phyloP scores from a whole-genome alignment of 2,113 vertebrate species.

The Aplodontia rufa region DNA sequence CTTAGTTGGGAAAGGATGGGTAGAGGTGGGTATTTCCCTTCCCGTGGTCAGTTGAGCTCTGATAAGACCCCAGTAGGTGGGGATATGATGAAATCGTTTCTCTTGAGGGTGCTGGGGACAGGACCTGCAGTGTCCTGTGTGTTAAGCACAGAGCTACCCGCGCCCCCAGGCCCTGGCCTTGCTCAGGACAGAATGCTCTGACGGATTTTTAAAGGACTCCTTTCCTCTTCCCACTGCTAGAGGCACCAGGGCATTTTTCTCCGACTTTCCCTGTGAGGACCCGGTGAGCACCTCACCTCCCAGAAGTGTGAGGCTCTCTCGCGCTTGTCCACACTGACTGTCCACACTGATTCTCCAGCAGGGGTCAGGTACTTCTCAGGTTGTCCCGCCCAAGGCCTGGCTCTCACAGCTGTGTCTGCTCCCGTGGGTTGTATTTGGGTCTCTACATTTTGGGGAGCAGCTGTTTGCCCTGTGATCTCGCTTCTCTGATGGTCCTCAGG shows the following conservation, averaged over 20 bases:
- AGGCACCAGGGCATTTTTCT: not conserved
- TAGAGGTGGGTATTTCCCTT: not conserved
- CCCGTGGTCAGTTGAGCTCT: not conserved
- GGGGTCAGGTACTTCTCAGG: too few relatives aligned
- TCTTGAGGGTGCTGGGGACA: not conserved
- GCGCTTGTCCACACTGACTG: not conserved
- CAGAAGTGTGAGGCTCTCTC: too few relatives aligned
- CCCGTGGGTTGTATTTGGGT: not conserved
- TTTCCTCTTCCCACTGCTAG: not conserved
- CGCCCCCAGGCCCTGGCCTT: not conserved
- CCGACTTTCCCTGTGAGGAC: not conserved
- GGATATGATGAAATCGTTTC: not conserved
- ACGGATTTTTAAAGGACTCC: not conserved
- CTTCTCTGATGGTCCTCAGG: not conserved
- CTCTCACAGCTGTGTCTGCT: not conserved
- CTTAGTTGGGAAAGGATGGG: not conserved
- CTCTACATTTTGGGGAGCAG: not conserved
- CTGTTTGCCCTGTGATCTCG: not conserved
- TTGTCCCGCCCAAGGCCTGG: not conserved
- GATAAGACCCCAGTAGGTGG: not conserved
- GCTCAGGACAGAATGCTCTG: not conserved
- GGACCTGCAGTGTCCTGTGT: not conserved
- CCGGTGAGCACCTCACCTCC: too few relatives aligned
- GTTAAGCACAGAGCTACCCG: not conserved
- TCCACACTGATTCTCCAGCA: not conserved